phyloP scores from a whole-genome alignment of 37 sponge, comb jelly and placozoan species.

The Ephydatia muelleri region DNA sequence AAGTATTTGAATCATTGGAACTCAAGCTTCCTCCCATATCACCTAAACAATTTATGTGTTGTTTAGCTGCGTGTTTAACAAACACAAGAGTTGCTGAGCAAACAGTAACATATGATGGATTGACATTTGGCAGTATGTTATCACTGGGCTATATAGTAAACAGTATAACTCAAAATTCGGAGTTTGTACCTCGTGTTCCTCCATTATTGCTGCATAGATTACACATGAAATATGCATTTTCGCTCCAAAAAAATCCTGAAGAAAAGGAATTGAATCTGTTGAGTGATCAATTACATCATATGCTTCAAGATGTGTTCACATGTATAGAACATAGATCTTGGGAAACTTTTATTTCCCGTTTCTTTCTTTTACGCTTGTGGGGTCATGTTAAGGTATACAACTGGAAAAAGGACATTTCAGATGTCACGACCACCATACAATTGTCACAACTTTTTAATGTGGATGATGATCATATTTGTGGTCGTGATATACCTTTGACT shows the following conservation, averaged over 20 bases:
- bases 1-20: neutral
- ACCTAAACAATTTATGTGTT: neutral
- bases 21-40: neutral
- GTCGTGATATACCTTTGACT: neutral
- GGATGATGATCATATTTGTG: neutral
- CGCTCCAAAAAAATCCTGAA: neutral
- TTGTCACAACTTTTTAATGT: neutral
- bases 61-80: neutral
- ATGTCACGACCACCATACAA: neutral
- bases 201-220: neutral
- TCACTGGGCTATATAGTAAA: neutral
- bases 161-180: neutral
- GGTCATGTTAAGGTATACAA: neutral
- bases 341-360: neutral
- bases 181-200: neutral
- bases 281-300: neutral
- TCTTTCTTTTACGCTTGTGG: neutral
- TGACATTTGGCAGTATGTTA: neutral
- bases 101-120: neutral
- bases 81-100: neutral
- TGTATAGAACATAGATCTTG: neutral
- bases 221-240: no score
- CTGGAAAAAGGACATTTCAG: neutral
- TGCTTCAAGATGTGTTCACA: neutral
- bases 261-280: neutral